These are phyloP conservation scores for Sminthopsis crassicaudata DNA, from an alignment of 2,113 vertebrate genomes.

Conservation along the genomic window DNA sequence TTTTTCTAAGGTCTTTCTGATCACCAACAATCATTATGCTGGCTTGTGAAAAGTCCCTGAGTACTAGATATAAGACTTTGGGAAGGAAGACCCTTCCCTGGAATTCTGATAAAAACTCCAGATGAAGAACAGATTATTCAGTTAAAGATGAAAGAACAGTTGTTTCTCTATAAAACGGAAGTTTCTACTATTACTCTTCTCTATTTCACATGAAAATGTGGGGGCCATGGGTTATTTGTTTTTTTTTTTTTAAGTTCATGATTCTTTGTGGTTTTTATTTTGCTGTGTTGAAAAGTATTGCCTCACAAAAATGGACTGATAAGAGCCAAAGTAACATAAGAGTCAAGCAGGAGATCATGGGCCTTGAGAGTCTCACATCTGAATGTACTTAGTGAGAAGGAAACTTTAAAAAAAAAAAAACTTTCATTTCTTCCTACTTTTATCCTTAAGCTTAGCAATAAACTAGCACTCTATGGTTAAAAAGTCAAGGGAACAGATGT, in stretches of 20 bases:
- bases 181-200: constrained; percentile 49
- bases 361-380: constrained; percentile 82
- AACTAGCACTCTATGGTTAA: constrained; percentile 91
- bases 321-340: constrained; percentile 74
- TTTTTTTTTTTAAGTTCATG: constrained; percentile 53
- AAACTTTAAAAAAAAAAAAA: constrained; percentile 77
- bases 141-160: constrained; percentile 74
- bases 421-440: constrained; percentile 89
- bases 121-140: constrained; percentile 63
- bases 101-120: constrained; percentile 61
- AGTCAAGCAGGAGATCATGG: constrained; percentile 63
- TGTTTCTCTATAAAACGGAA: constrained; percentile 52
- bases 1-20: not conserved
- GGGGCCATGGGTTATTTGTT: constrained; percentile 58
- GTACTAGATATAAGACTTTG: constrained; percentile 68
- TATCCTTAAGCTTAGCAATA: constrained; percentile 90
- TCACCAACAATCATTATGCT: not conserved
- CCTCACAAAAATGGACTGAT: constrained; percentile 65
- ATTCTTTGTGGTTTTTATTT: constrained; percentile 36
- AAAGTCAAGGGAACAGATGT: constrained; percentile 89
- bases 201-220: constrained; percentile 32
- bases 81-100: constrained; percentile 64
- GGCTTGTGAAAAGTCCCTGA: constrained; percentile 44
- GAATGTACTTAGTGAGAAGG: constrained; percentile 87
- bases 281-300: constrained; percentile 74